Evolutionary conservation across 2,113 vertebrate species (phyloP), one percentile per base, ranked within the genome.

Genomic region (Xenopus laevis): DNA sequence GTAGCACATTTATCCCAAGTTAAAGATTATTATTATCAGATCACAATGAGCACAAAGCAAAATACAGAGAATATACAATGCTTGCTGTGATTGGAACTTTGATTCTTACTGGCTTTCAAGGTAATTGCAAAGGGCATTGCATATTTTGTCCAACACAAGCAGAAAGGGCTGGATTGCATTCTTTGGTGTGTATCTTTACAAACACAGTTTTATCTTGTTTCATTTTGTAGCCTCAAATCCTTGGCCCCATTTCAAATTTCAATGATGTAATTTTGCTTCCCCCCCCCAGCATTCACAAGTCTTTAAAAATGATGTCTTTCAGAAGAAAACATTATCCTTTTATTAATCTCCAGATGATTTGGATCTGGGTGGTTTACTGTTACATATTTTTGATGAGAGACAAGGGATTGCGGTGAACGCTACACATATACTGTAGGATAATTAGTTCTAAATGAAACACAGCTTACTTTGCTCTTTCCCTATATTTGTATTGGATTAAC

Each of bases 291-390:
- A 60, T 27, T 27, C 53, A 16, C 53, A 55, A 7, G 12, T 12
- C 2, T 55, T 55, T 55, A 55, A 16, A 55, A 55, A 55, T n/a
- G 15, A 55, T 55, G 17, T 55, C 7, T 40, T 64, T 40, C 61
- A 64, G 30, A 64, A 64, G 61, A 12, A 65, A 65, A 65, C 27
- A 63, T 33, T 64, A 64, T 44, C 30, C 17, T 17, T 64, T 8
- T 44, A 64, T 30, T 64, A 44, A 40, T 64, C 62, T 64, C 30
- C 62, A 64, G 62, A 40, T 40, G 33, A 40, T 40, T 40, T 40
- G 33, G 16, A 64, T 64, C 33, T 65, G 4, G 17, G 63, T 45
- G 63, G 40, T 65, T 65, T 65, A 45, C 40, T 18, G 12, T 65
- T 65, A 20, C 40, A 65, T 46, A 45, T n/a, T 45, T 65, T 18